Evolutionary conservation across 2,888 invertebrate species (phyloP), one percentile per base, ranked within the genome.

Genomic region (Amblyjoppa fuscipennis): DNA sequence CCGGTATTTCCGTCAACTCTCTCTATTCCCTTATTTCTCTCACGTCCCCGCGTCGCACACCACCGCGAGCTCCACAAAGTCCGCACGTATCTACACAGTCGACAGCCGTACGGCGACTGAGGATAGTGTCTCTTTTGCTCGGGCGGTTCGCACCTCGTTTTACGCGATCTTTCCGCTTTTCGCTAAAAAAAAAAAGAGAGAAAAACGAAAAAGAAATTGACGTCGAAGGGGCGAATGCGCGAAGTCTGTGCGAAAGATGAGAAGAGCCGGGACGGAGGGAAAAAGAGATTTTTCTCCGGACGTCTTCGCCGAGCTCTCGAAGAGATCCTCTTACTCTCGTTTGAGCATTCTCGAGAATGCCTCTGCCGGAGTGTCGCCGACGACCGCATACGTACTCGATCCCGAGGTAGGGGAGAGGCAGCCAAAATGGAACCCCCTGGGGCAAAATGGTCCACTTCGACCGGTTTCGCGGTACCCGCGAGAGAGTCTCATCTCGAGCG

Each of bases 301-400:
- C 76, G 76, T 31, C 68, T 76, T 68, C 53, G 34, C 66, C 34
- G 25, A 66, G 53, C 66, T 53, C 68, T 68, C 76, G 31, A 28
- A 53, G 68, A 76, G 53, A 68, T 76, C 76, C 66, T 76, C 76
- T 66, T 66, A 66, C 51, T 76, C 66, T 66, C 66, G 68, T 66
- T 68, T 53, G 76, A 76, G 66, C 76, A 68, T 68, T 51, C 74
- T 61, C 76, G 76, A 66, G 53, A 66, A 76, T 66, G n/a, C 76
- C 66, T 20, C 31, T 34, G n/a, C 16, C 16, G 31, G 31, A 16
- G 61, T 64, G 53, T 38, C 66, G 66, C 68, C 68, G 66, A 66
- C 25, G 66, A 53, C 34, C 59, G 59, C 59, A 59, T 59, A 59
- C 59, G 28, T 45, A 45, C 45, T 45, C 45, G 11, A 45, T 45